Evolutionary conservation across 1,140 invertebrate genomes (phyloP), one percentile per base, ranked within the genome.

Genomic region (Drosophila fuyamai): DNA sequence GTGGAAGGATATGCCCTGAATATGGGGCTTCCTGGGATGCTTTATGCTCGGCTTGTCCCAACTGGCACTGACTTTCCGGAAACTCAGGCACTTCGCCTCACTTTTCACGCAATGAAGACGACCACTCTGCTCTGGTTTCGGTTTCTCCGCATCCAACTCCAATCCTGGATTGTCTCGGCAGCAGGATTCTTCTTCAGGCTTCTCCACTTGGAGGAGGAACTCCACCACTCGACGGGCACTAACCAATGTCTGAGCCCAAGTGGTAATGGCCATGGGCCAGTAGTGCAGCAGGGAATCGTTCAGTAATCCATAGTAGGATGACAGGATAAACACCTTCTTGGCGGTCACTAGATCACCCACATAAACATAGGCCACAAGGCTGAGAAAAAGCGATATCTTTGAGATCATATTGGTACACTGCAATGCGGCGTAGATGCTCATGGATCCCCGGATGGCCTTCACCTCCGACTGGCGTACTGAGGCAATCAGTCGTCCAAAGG

Each of bases 201-300:
- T 62, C 48, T 92, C 86, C n/a, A 35, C 56, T 23, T 84, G 71
- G 10, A 66, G 50, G 0, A 91, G 60, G 65, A 96, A 96, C 51
- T 94, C 94, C 79, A 95, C 94, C 13, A 97, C 93, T 70, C 96
- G 94, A 63, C 94, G 94, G 3, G 95, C 94, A n/a, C 96, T 96
- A 0, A 96, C 95, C 50, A 94, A 92, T 8, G 82, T 91, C 23
- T 95, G 93, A 0, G 94, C 94, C 5, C 93, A 93, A 32, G 93
- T 94, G 8, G 93, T 94, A 9, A 95, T 94, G 48, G 95, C 95
- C 86, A 96, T 92, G 1, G 96, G 95, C 68, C 96, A 95, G 65
- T 95, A 96, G 16, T 96, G 94, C 0, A 96, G 93, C 80, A 94
- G 84, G 0, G 94, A 94, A 48, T 92, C 90, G 40, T 94, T 92